These are phyloP conservation scores for Drosophila arawakana DNA, from an alignment of 1,140 invertebrate species.

Conservation along the genomic window DNA sequence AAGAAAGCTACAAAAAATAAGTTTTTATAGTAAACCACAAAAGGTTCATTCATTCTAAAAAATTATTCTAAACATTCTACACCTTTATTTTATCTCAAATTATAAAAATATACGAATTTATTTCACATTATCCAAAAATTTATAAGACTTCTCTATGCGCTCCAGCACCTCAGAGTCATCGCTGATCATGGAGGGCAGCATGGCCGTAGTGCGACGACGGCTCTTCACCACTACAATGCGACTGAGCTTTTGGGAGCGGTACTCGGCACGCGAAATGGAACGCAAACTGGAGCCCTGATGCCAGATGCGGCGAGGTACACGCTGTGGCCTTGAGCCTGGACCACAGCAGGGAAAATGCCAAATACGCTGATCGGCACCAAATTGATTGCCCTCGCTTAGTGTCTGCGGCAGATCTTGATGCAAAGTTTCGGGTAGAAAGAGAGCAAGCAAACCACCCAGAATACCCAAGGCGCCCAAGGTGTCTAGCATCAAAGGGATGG, in stretches of 20 bases:
- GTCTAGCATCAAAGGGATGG: slow-evolving; percentile 89
- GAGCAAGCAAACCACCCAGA: slow-evolving; percentile 88
- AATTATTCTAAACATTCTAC: too few relatives aligned
- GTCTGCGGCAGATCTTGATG: slow-evolving; percentile 93
- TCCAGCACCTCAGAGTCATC: background rate
- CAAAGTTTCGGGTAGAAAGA: slow-evolving; percentile 93
- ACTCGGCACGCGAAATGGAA: slow-evolving; percentile 85
- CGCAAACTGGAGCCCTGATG: slow-evolving; percentile 63
- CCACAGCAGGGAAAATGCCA: slow-evolving; percentile 91
- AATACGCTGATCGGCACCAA: slow-evolving; percentile 90
- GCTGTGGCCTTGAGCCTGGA: slow-evolving; percentile 1
- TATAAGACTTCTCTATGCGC: slow-evolving; percentile 7
- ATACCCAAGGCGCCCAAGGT: slow-evolving; percentile 91
- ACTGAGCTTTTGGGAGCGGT: slow-evolving; percentile 76
- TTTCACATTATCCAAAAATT: background rate
- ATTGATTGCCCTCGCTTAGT: slow-evolving; percentile 92
- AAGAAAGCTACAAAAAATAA: too few relatives aligned
- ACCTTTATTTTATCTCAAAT: too few relatives aligned
- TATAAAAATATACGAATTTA: too few relatives aligned
- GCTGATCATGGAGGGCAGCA: background rate
- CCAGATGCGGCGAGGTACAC: slow-evolving; percentile 3
- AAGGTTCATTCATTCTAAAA: too few relatives aligned
- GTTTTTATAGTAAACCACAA: too few relatives aligned
- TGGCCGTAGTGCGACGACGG: background rate
- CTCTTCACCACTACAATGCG: slow-evolving; percentile 25